Base-by-base conservation (phyloP, 2,888 invertebrate species). In the Phania funesta region DNA sequence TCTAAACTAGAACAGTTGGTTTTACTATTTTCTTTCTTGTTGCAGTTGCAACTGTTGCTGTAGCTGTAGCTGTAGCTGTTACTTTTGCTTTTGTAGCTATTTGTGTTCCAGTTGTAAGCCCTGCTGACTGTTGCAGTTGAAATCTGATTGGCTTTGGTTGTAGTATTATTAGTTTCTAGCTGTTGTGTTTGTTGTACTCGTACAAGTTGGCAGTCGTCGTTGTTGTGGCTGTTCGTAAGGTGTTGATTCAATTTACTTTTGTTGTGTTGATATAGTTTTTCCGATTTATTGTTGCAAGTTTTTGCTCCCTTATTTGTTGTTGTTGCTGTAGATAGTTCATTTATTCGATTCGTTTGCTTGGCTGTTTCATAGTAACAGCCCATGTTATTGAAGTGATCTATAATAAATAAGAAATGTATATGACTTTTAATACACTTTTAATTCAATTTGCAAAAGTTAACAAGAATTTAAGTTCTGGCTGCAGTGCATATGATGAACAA, bases 341-440 rank as follows among this genome's bases (percentile, higher is more conserved):
- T 74, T 75, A 76, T 83, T 2, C 29, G 52, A 52, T 11, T 82
- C 22, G 32, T 60, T 29, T 87, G 84, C 85, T 86, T 88, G 85
- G 87, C 87, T 87, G 88, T 94, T 93, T 95, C 94, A 94, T 94
- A 95, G 94, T 93, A 93, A 94, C 94, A 95, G 95, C 95, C 96
- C 96, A 96, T 96, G 95, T 95, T 96, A 95, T 73, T 94, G 95
- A 95, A 95, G 95, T 24, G 13, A 20, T 95, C 96, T 96, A 94
- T 80, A 95, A 95, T 85, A 88, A 86, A 85, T 89, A 35, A 1
- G 22, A 13, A 18, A 24, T 5, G 16, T n/a, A n/a, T 38, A 11
- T 38, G 11, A 8, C 8, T 5, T 11, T 35, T 35, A 35, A 35
- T 11, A 35, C 3, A n/a, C n/a, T n/a, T n/a, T n/a, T n/a, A n/a